A percentile compares a stretch with the other conserved stretches of the same genome.
Evolutionary conservation across 2,113 vertebrate genomes (phyloP).

Genomic region (Setophaga coronata): DNA sequence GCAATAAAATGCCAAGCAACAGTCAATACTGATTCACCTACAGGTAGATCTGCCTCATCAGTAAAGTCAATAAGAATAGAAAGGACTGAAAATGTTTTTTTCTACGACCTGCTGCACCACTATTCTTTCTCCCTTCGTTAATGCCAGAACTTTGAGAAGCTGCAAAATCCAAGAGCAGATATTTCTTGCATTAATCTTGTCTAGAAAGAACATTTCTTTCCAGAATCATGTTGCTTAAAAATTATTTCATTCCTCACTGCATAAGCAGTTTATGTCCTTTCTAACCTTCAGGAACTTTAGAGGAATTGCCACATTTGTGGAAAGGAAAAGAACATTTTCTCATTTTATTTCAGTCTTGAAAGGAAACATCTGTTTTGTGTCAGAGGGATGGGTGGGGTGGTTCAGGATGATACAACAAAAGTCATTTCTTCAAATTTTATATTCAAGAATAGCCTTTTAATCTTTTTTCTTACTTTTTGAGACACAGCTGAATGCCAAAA

Average conservation of each 20-base stretch:
- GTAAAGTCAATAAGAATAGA: neutral
- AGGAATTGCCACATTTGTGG: neutral
- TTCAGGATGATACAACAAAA: neutral
- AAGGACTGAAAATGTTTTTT: neutral
- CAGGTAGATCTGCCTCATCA: neutral
- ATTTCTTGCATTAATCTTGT: neutral
- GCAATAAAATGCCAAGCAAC: neutral
- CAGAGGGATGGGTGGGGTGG: too few species aligned
- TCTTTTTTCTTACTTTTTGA: neutral
- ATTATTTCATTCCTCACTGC: neutral
- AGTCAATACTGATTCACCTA: neutral
- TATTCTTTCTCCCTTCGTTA: neutral
- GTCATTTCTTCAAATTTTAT: neutral
- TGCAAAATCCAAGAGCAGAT: neutral
- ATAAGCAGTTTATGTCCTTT: neutral
- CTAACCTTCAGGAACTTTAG: neutral
- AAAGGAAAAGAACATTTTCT: neutral
- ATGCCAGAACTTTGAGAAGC: neutral
- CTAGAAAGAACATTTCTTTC: neutral
- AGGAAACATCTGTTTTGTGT: neutral
- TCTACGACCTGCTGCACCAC: accelerated
- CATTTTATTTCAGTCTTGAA: neutral
- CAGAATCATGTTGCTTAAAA: neutral
- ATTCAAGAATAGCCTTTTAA: neutral
- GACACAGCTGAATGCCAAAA: neutral